Percentiles rank a stretch among this genome's conserved stretches.
These are phyloP conservation scores for Cardinalis cardinalis DNA, from an alignment of 2,113 vertebrate species.

Conservation along the genomic window DNA sequence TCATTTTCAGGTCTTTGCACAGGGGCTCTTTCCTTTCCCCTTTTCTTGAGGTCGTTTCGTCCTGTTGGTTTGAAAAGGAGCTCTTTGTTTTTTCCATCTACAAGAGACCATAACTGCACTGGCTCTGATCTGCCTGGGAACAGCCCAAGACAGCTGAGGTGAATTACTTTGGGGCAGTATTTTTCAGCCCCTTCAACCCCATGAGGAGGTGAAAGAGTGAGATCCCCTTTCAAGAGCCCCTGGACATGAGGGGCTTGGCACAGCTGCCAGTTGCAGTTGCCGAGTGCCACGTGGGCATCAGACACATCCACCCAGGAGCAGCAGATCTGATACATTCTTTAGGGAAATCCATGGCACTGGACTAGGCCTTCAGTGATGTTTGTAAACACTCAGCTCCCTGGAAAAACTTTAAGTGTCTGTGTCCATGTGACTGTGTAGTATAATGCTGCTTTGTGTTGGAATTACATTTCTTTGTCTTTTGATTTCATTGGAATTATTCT, in stretches of 20 bases:
- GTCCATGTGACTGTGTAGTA: background rate
- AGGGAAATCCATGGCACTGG: background rate
- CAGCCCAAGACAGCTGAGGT: background rate
- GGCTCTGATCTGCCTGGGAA: background rate
- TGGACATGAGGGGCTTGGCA: background rate
- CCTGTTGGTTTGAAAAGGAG: background rate
- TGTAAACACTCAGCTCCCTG: background rate
- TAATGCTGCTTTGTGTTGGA: background rate
- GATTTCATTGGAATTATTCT: background rate
- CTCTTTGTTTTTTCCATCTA: background rate
- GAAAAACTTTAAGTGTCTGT: background rate
- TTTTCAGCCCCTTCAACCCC: background rate
- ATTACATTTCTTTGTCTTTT: background rate
- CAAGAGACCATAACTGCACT: background rate
- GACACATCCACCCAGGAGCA: background rate
- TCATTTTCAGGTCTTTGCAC: background rate
- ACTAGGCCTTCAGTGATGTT: background rate
- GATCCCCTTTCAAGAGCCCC: background rate
- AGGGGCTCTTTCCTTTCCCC: background rate
- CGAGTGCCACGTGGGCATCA: background rate
- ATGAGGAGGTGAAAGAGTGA: background rate
- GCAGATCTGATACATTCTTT: background rate
- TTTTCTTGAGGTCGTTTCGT: background rate
- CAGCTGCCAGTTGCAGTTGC: background rate
- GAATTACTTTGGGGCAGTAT: background rate